These are phyloP conservation scores for Heterochromis multidens DNA, from an alignment of 2,113 vertebrate species.

Conservation along the genomic window DNA sequence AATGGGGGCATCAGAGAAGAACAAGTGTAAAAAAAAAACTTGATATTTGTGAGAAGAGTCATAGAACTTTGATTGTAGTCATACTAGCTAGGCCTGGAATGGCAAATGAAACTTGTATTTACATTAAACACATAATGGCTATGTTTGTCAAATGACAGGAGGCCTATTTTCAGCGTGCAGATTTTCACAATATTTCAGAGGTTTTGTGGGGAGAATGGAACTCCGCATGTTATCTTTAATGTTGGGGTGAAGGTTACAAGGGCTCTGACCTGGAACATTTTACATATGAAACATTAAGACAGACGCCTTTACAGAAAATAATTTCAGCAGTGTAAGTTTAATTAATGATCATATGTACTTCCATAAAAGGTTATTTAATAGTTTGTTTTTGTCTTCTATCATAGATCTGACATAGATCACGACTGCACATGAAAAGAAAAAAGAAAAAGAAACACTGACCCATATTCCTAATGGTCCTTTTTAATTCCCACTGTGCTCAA, in stretches of 20 bases:
- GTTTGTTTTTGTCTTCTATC: not conserved
- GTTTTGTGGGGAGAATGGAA: not conserved
- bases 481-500: slow-evolving; percentile 11
- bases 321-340: not conserved
- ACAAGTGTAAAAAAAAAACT: not conserved
- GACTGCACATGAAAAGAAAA: not conserved
- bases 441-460: slow-evolving; percentile 41
- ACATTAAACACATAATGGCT: not conserved
- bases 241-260: too few relatives aligned
- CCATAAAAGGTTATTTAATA: not conserved
- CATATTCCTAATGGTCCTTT: slow-evolving; percentile 36
- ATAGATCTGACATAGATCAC: slow-evolving; percentile 43
- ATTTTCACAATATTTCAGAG: not conserved
- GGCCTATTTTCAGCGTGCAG: not conserved
- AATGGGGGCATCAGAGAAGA: not conserved
- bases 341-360: not conserved
- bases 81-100: not conserved
- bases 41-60: not conserved
- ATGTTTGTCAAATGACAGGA: not conserved
- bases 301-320: too few relatives aligned
- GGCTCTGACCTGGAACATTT: too few relatives aligned
- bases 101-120: not conserved
- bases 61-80: not conserved
- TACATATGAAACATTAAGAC: too few relatives aligned
- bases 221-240: not conserved